phyloP scores from a whole-genome alignment of 2,888 invertebrate species.

The Harmothoe impar region DNA sequence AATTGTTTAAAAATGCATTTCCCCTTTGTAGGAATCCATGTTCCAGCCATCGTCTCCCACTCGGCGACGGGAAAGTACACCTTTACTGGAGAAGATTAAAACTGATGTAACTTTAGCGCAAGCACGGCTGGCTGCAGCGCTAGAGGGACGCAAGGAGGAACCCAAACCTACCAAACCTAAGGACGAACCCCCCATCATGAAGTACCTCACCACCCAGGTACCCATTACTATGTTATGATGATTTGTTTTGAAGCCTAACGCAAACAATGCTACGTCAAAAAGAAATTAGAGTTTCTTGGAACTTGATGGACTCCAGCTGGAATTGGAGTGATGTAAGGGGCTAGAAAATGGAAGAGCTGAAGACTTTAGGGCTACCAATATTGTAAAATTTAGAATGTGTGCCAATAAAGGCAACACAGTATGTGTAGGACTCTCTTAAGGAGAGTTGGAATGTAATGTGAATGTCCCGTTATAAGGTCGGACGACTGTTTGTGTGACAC shows the following conservation, averaged over 20 bases:
- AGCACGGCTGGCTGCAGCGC: constrained; percentile 68
- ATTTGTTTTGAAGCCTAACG: constrained; percentile 30
- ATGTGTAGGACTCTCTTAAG: too few species aligned
- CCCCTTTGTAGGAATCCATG: constrained; percentile 78
- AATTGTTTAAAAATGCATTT: background rate
- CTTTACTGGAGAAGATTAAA: constrained; percentile 82
- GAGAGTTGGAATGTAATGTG: too few species aligned
- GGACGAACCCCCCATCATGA: constrained; percentile 87
- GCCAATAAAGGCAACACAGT: too few species aligned
- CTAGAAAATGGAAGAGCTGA: too few species aligned
- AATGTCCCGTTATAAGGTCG: too few species aligned
- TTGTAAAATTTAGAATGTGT: too few species aligned
- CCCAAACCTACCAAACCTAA: constrained; percentile 85
- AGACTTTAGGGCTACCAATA: too few species aligned
- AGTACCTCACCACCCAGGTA: constrained; percentile 90
- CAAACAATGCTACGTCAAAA: constrained; percentile 45
- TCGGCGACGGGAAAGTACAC: constrained; percentile 88
- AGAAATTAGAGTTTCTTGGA: background rate
- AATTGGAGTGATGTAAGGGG: background rate
- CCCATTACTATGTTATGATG: background rate
- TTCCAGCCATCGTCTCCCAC: constrained; percentile 88
- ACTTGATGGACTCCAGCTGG: too few species aligned
- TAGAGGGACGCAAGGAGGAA: constrained; percentile 79
- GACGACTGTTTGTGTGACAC: too few species aligned
- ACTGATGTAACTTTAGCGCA: constrained; percentile 79